phyloP scores from a whole-genome alignment of 2,113 vertebrate species.

The Sisor rabdophorus region DNA sequence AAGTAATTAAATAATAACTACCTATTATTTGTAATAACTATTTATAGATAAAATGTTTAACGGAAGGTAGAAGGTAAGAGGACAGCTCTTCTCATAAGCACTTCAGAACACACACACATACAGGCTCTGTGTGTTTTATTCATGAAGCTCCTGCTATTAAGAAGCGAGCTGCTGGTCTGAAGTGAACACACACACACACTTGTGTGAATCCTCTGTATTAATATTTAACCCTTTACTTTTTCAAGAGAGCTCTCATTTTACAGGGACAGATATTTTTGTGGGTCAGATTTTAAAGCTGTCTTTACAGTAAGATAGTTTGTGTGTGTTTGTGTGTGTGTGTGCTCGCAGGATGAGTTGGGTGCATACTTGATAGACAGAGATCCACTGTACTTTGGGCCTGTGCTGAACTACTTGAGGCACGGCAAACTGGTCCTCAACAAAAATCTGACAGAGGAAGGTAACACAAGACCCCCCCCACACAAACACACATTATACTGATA shows the following conservation, averaged over 20 bases:
- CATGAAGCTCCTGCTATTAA: slow-evolving; percentile 40
- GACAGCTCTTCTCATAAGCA: not conserved
- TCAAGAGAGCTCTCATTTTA: slow-evolving; percentile 17
- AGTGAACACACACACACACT: slow-evolving; percentile 17
- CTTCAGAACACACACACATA: not conserved
- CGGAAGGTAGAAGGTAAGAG: not conserved
- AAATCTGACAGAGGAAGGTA: slow-evolving; percentile 97
- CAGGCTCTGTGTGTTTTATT: slow-evolving; percentile 39
- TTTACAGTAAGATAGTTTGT: no score
- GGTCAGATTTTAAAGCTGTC: not conserved
- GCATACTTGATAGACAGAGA: slow-evolving; percentile 98
- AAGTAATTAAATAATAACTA: no score
- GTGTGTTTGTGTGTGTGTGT: slow-evolving; percentile 28
- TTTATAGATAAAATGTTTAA: not conserved
- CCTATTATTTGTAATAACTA: not conserved
- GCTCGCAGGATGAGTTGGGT: slow-evolving; percentile 87
- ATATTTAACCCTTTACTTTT: slow-evolving; percentile 43
- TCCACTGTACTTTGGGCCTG: slow-evolving; percentile 93
- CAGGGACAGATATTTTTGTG: not conserved
- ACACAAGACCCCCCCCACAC: not conserved
- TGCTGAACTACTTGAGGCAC: slow-evolving; percentile 95
- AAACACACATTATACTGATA: not conserved
- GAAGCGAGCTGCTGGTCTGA: slow-evolving; percentile 28
- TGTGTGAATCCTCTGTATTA: slow-evolving; percentile 41
- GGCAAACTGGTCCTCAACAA: slow-evolving; percentile 96